Evolutionary conservation across 1,140 invertebrate genomes (phyloP).

Genomic region (Drusus annulatus): DNA sequence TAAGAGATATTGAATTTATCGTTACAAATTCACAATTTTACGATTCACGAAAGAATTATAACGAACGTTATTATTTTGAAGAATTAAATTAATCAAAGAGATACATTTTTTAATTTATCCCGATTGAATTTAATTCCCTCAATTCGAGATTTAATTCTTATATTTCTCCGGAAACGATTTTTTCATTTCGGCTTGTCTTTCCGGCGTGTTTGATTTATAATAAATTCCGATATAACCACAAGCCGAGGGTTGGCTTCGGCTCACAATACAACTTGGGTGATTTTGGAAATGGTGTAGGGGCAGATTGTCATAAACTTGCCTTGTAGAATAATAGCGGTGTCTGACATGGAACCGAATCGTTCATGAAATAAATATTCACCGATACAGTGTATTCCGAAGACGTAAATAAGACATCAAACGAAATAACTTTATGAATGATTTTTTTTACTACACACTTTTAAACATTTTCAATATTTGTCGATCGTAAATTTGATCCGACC

Average conservation of each 20-base stretch:
- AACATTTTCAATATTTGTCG: no score
- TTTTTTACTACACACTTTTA: no score
- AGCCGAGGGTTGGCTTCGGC: neutral
- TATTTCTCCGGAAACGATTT: constrained; percentile 2
- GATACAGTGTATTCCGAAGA: neutral
- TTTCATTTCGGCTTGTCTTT: neutral
- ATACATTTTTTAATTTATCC: no score
- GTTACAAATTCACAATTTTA: no score
- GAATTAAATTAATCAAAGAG: no score
- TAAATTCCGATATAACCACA: constrained; percentile 3
- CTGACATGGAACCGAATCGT: constrained; percentile 2
- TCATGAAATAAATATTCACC: neutral
- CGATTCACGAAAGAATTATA: neutral
- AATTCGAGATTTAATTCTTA: neutral
- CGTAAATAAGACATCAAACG: neutral
- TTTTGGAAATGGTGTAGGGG: neutral
- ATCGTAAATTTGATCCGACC: no score
- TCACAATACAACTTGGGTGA: neutral
- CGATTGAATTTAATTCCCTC: no score
- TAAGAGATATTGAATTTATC: no score
- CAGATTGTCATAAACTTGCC: constrained; percentile 3
- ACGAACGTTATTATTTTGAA: no score
- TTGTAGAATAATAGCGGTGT: neutral
- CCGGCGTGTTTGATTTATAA: constrained; percentile 15
- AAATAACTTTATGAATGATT: no score